Evolutionary conservation across 2,797 vertebrate genomes (phyloP), one percentile per base, ranked within the genome.

Genomic region (Percopsis omiscomaycus): DNA sequence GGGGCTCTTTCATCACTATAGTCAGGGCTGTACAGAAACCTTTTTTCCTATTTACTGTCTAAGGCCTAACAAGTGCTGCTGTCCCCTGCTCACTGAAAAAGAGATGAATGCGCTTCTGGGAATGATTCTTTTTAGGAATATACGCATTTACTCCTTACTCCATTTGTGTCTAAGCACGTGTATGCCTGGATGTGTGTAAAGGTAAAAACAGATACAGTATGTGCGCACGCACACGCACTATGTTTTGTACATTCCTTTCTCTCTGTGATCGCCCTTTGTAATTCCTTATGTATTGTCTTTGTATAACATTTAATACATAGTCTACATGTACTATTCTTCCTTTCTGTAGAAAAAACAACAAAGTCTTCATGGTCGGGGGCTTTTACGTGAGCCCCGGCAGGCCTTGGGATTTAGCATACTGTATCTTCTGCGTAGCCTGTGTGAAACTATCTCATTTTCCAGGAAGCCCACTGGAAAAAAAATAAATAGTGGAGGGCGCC

Each of bases 361-460:
- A 77, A 70, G 63, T 48, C 29, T 16, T 51, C 8, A 54, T 30
- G 64, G 59, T 72, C 59, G 50, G 52, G 53, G 69, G 55, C 85
- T 84, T 48, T 37, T 78, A 79, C 47, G 69, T 62, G 73, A 68
- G 55, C 55, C 61, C 52, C 30, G 8, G 60, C 55, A 15, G 60
- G 75, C 69, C 56, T 71, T 9, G 42, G 66, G 68, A 61, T 50
- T 42, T 15, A 65, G 73, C 22, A 22, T 22, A 22, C 22, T 22
- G 22, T 22, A 22, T 22, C 22, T 22, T 22, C 59, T 47, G 48
- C 55, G 59, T 27, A 67, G 74, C 57, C 66, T 66, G 61, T 83
- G 78, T 76, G 73, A 80, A 83, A 77, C 56, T 52, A 68, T 80
- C 78, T 83, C 75, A 84, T 84, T 81, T 81, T 70, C 61, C 32